Conservation (phyloP, 2,113 vertebrate genomes). For the Naja naja region DNA sequence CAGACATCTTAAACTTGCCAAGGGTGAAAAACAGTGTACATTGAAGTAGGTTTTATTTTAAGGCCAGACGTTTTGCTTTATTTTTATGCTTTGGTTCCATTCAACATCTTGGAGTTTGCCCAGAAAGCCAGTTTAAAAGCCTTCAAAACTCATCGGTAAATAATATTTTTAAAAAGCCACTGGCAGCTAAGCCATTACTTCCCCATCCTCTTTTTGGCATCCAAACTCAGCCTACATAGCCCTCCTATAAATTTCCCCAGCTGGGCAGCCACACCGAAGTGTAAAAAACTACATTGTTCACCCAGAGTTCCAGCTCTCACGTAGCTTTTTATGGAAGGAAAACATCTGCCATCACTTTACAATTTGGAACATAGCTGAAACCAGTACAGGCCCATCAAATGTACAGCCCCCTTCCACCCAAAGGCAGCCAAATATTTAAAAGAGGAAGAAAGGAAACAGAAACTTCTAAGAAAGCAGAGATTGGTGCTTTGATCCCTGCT, state of each 20-base stretch:
- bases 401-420: neutral
- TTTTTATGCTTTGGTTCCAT: neutral
- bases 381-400: neutral
- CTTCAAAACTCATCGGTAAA: neutral
- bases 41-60: neutral
- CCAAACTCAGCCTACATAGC: neutral
- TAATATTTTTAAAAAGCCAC: too few relatives aligned
- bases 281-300: neutral
- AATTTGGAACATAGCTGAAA: neutral
- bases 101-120: neutral
- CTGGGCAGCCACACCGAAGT: neutral
- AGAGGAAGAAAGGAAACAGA: neutral
- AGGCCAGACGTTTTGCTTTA: neutral
- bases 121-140: neutral
- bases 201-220: neutral
- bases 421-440: neutral
- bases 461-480: neutral
- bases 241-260: neutral
- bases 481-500: neutral
- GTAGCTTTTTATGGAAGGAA: neutral
- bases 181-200: neutral
- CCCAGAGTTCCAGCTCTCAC: neutral
- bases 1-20: too few relatives aligned
- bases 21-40: too few relatives aligned
- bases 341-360: neutral